Evolutionary conservation across 2,113 vertebrate species (phyloP).

Genomic region (Cynopterus brachyotis): DNA sequence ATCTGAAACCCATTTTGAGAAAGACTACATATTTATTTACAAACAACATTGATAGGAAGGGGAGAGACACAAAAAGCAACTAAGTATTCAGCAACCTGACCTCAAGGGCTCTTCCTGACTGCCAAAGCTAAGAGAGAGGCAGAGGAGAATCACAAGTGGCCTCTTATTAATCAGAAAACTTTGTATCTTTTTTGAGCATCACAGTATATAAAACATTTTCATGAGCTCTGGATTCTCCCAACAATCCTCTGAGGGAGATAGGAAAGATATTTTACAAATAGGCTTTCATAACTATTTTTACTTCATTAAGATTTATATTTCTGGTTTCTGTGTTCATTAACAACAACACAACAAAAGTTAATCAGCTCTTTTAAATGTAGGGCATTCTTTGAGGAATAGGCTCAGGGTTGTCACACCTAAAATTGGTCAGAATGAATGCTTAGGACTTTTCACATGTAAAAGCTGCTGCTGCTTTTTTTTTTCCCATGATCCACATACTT

Average conservation of each 20-base stretch:
- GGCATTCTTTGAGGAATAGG: not conserved
- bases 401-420: not conserved
- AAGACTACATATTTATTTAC: not conserved
- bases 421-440: not conserved
- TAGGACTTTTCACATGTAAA: not conserved
- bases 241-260: not conserved
- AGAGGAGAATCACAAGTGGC: not conserved
- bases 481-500: not conserved
- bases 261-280: not conserved
- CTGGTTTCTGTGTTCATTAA: not conserved
- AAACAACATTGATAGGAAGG: not conserved
- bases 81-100: not conserved
- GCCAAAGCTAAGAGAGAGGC: not conserved
- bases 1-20: not conserved
- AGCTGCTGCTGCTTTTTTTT: not conserved
- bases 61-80: not conserved
- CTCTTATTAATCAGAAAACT: not conserved
- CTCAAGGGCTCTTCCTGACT: not conserved
- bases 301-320: not conserved
- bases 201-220: not conserved
- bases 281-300: not conserved
- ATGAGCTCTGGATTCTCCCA: not conserved
- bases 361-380: not conserved
- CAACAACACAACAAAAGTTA: conserved; percentile 9
- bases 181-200: not conserved